Evolutionary conservation across 53 echinoderm and acorn worm species (phyloP).

Genomic region (Astropecten irregularis): DNA sequence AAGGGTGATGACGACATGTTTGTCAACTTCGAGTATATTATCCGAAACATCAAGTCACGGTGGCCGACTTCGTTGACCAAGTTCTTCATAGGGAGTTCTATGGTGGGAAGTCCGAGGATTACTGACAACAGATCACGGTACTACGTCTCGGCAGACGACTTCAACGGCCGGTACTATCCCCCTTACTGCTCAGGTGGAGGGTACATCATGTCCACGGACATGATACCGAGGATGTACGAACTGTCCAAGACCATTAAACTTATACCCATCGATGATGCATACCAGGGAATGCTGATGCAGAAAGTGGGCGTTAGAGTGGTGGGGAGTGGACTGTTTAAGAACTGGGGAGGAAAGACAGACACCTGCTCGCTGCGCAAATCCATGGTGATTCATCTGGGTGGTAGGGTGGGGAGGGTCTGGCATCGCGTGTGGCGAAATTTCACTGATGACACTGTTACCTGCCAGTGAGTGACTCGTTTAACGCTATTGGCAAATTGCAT

Average conservation of each 20-base stretch:
- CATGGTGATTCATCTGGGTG: background rate
- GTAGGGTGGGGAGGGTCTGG: background rate
- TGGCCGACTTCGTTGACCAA: background rate
- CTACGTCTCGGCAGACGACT: conserved; percentile 29
- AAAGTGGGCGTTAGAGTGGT: conserved; percentile 29
- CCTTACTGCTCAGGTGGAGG: conserved; percentile 60
- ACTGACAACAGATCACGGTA: conserved; percentile 1
- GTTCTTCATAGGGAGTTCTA: conserved; percentile 34
- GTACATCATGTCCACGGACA: conserved; percentile 53
- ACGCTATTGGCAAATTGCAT: too few species aligned
- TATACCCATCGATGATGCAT: conserved; percentile 65
- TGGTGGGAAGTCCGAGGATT: conserved; percentile 19
- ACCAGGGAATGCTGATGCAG: conserved; percentile 48
- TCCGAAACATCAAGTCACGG: conserved; percentile 18
- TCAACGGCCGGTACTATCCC: conserved; percentile 32
- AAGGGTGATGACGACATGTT: conserved; percentile 82
- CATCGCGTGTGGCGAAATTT: too few species aligned
- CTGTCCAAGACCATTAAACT: conserved; percentile 6
- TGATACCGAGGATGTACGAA: conserved; percentile 37
- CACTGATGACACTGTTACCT: too few species aligned
- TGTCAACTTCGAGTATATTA: conserved; percentile 59
- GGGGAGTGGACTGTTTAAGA: conserved; percentile 3
- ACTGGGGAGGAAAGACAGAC: background rate
- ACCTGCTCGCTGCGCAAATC: background rate
- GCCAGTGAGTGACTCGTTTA: too few species aligned